Conservation (phyloP, 2,888 invertebrate species). For the Andrena dorsata region DNA sequence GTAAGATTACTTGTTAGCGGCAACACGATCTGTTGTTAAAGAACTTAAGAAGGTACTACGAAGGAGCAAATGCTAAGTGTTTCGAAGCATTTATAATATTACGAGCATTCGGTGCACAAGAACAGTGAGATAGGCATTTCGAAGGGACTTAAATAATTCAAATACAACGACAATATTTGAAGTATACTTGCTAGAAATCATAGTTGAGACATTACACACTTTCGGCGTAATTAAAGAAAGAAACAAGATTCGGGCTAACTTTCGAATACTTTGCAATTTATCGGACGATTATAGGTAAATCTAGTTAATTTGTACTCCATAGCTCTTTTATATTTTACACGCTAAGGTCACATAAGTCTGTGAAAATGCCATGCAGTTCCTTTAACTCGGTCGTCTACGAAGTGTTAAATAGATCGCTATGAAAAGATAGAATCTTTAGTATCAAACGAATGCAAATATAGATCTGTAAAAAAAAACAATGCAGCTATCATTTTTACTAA, state of each 20-base stretch:
- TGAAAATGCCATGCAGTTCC: conserved; percentile 48
- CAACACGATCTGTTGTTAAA: conserved; percentile 38
- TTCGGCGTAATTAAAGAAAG: conserved; percentile 12
- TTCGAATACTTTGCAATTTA: conserved; percentile 39
- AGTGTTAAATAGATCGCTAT: neutral
- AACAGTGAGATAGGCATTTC: conserved; percentile 38
- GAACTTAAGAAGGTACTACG: conserved; percentile 48
- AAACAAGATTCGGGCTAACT: neutral
- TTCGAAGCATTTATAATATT: conserved; percentile 44
- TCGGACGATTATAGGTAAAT: conserved; percentile 29
- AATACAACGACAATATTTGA: conserved; percentile 63
- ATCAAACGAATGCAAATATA: conserved; percentile 6
- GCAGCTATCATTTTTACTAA: no score
- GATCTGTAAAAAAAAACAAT: neutral
- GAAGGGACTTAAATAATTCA: conserved; percentile 53
- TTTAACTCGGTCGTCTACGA: conserved; percentile 1
- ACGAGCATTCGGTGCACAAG: conserved; percentile 42
- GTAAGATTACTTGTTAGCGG: conserved; percentile 33
- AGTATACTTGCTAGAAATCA: conserved; percentile 52
- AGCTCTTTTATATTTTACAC: conserved; percentile 32
- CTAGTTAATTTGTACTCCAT: conserved; percentile 23
- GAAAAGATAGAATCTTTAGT: conserved; percentile 10
- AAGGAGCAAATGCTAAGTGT: conserved; percentile 41
- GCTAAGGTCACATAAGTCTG: conserved; percentile 28
- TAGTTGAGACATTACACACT: conserved; percentile 31